Conservation (phyloP, 1,140 invertebrate genomes). For the Mycetomoellerius zeteki region DNA sequence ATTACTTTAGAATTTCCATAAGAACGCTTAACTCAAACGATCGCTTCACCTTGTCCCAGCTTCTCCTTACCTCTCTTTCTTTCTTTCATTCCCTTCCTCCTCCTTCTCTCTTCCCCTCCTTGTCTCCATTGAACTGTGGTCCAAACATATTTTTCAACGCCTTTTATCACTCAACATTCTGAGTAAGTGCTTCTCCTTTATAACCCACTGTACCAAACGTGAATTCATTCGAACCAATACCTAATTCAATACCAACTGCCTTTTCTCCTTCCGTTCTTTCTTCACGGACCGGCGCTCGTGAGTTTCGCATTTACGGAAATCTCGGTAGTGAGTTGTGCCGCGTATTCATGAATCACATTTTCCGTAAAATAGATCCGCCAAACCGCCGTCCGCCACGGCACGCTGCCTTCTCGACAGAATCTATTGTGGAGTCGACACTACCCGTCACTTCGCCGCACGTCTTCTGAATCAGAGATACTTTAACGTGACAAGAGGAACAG, state of each 20-base stretch:
- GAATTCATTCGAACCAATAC: constrained; percentile 79
- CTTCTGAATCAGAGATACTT: constrained; percentile 45
- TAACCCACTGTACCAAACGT: constrained; percentile 66
- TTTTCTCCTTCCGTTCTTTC: constrained; percentile 61
- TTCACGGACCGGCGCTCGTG: constrained; percentile 30
- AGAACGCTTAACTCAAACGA: constrained; percentile 79
- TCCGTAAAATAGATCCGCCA: constrained; percentile 78
- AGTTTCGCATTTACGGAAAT: constrained; percentile 75
- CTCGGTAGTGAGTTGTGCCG: constrained; percentile 71
- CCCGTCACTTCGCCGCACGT: constrained; percentile 48
- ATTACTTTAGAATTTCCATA: constrained; percentile 85
- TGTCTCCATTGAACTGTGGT: constrained; percentile 53
- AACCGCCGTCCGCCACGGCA: constrained; percentile 73
- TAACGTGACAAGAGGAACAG: constrained; percentile 27
- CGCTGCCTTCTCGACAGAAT: constrained; percentile 58
- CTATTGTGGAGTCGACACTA: constrained; percentile 49
- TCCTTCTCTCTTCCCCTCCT: neutral
- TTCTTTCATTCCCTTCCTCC: neutral
- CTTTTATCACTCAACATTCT: constrained; percentile 79
- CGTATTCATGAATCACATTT: constrained; percentile 81
- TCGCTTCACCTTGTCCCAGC: constrained; percentile 48
- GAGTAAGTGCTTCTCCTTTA: constrained; percentile 73
- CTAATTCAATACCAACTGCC: constrained; percentile 81
- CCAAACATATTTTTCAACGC: constrained; percentile 81
- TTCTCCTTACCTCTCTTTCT: neutral